Percentiles rank a stretch among this genome's conserved stretches.
These are phyloP conservation scores for Piscicola geometra DNA, from an alignment of 2,888 invertebrate genomes.

Conservation along the genomic window DNA sequence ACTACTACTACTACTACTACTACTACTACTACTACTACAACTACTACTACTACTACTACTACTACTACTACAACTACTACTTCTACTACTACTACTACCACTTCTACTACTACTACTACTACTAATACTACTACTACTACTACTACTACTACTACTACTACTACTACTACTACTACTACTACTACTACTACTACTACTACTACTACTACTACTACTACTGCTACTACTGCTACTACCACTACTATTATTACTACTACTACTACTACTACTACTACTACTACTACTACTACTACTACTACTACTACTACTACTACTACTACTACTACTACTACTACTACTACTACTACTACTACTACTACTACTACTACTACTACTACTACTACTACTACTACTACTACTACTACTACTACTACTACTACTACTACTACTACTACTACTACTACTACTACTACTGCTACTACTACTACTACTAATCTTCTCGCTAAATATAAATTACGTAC, in stretches of 20 bases:
- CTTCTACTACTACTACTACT: too few species aligned
- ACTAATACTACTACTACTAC: too few species aligned
- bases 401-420: constrained; percentile 25
- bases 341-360: constrained; percentile 27
- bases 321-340: constrained; percentile 4
- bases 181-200: constrained; percentile 27
- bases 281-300: constrained; percentile 13
- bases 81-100: neutral
- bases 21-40: constrained; percentile 14
- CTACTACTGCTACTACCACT: constrained; percentile 19
- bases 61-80: constrained; percentile 18
- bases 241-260: constrained; percentile 23
- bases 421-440: constrained; percentile 24
- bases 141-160: constrained; percentile 27
- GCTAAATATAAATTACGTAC: constrained; percentile 12
- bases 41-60: neutral
- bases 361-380: constrained; percentile 26
- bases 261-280: constrained; percentile 18
- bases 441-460: constrained; percentile 15
- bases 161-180: constrained; percentile 27
- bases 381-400: constrained; percentile 26
- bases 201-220: constrained; percentile 24
- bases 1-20: neutral
- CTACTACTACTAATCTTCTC: too few species aligned
- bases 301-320: neutral